Evolutionary conservation across 2,888 invertebrate species (phyloP).

Genomic region (Allophyes oxyacanthae): DNA sequence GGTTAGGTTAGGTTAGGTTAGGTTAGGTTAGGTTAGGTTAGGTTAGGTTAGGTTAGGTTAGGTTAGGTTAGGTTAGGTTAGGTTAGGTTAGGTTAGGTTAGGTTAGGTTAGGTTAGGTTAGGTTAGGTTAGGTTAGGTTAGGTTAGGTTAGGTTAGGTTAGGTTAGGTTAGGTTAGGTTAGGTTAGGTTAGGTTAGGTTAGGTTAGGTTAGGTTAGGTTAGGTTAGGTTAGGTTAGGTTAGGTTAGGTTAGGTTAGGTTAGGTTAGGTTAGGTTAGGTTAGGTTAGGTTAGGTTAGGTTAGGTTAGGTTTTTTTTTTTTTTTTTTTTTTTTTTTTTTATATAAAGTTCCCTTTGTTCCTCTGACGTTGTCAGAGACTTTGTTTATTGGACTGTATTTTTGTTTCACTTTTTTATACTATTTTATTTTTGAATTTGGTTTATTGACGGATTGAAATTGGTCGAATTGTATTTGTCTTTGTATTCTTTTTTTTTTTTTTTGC

Average conservation of each 20-base stretch:
- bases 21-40: conserved; percentile 34
- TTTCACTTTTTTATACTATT: too few species aligned
- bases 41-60: conserved; percentile 26
- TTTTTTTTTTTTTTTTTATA: too few species aligned
- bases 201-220: conserved; percentile 6
- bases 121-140: conserved; percentile 27
- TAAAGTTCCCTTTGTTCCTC: too few species aligned
- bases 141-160: conserved; percentile 27
- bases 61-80: conserved; percentile 29
- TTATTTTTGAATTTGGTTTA: too few species aligned
- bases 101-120: conserved; percentile 26
- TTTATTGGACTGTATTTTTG: conserved; percentile 1
- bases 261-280: conserved; percentile 24
- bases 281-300: conserved; percentile 26
- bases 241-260: conserved; percentile 35
- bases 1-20: conserved; percentile 29
- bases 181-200: conserved; percentile 27
- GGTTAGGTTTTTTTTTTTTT: too few species aligned
- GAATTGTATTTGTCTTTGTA: too few species aligned
- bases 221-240: conserved; percentile 33
- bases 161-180: conserved; percentile 28
- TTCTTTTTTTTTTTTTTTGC: too few species aligned
- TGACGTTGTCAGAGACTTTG: too few species aligned
- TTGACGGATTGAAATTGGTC: too few species aligned
- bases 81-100: conserved; percentile 20